A percentile compares a stretch with the other conserved stretches of the same genome.
phyloP scores from a whole-genome alignment of 2,797 vertebrate genomes.

The Sibirionetta formosa region DNA sequence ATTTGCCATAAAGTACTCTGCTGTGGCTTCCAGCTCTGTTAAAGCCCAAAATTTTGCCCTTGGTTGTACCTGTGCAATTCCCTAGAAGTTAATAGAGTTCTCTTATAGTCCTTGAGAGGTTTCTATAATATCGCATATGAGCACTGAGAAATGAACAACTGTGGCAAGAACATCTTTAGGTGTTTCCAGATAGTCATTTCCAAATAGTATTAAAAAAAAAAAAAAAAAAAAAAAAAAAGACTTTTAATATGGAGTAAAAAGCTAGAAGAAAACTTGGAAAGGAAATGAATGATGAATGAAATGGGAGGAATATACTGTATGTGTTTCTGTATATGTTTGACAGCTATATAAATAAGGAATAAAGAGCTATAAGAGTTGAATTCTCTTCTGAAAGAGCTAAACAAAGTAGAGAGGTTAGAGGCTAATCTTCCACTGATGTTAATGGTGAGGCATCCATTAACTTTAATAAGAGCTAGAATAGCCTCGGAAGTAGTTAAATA shows the following conservation, averaged over 20 bases:
- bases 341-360: background rate
- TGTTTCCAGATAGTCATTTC: background rate
- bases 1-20: background rate
- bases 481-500: background rate
- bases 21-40: background rate
- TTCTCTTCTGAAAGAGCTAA: conserved; percentile 1
- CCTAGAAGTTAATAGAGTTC: background rate
- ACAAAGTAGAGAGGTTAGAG: background rate
- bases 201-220: background rate
- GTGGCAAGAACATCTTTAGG: accelerated
- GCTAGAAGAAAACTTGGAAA: background rate
- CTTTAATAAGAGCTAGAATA: background rate
- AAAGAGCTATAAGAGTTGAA: background rate
- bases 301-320: background rate
- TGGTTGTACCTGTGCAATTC: background rate
- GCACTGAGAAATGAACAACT: background rate
- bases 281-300: background rate
- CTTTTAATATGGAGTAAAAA: background rate
- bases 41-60: background rate
- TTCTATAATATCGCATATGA: background rate
- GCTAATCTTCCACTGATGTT: background rate
- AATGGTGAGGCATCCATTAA: background rate
- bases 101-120: background rate
- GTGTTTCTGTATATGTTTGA: background rate
- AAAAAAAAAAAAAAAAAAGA: background rate